phyloP scores from a whole-genome alignment of 2,888 invertebrate genomes.

The Mimumesa dahlbomi region DNA sequence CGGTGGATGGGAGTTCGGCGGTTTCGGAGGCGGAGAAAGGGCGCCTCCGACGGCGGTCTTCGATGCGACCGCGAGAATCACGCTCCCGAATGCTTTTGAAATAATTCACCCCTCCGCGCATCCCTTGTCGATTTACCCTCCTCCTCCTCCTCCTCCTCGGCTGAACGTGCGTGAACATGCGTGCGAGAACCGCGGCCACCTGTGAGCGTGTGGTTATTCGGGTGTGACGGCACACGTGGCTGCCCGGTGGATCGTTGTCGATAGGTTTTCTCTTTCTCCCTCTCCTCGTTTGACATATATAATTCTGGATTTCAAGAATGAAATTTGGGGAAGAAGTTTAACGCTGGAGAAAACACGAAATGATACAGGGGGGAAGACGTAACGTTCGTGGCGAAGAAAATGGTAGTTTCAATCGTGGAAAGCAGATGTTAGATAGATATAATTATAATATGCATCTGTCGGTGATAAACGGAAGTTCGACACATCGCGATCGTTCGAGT shows the following conservation, averaged over 20 bases:
- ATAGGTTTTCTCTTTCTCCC: neutral
- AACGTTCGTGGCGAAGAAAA: no score
- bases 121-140: conserved; percentile 2
- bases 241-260: neutral
- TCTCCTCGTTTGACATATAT: no score
- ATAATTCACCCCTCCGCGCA: conserved; percentile 57
- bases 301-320: no score
- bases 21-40: conserved; percentile 22
- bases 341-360: no score
- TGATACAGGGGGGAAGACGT: no score
- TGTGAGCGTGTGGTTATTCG: conserved; percentile 49
- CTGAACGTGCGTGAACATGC: conserved; percentile 8
- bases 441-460: conserved; percentile 46
- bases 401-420: neutral
- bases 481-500: conserved; percentile 29
- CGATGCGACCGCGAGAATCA: conserved; percentile 68
- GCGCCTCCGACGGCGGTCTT: conserved; percentile 54
- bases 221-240: conserved; percentile 37
- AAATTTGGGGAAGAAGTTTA: neutral
- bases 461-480: conserved; percentile 24
- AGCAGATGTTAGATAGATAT: conserved; percentile 45
- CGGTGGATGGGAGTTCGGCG: conserved; percentile 11
- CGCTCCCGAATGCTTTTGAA: conserved; percentile 66
- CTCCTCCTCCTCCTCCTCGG: neutral
- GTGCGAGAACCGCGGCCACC: conserved; percentile 45